These are phyloP conservation scores for Drosophila fungiperda DNA, from an alignment of 2,888 invertebrate species.

Conservation along the genomic window DNA sequence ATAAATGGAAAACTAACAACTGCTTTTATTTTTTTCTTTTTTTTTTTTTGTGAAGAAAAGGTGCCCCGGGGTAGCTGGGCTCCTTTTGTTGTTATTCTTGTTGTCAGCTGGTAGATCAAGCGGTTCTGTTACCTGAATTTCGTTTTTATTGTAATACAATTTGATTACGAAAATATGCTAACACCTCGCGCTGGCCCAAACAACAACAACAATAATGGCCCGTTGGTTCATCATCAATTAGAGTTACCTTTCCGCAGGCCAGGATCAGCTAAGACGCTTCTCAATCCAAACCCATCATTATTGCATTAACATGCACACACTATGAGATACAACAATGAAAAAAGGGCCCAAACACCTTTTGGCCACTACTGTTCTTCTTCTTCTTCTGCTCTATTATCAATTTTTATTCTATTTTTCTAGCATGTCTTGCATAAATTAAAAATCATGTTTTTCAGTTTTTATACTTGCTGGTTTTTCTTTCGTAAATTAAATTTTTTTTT, in stretches of 20 bases:
- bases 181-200: constrained; percentile 67
- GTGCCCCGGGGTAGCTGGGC: constrained; percentile 32
- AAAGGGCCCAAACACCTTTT: constrained; percentile 61
- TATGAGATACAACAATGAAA: constrained; percentile 1
- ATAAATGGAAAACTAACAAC: constrained; percentile 78
- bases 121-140: constrained; percentile 55
- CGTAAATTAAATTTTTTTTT: background rate
- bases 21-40: constrained; percentile 59
- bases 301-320: constrained; percentile 62
- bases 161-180: constrained; percentile 79
- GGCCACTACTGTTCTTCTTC: constrained; percentile 51
- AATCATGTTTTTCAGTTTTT: constrained; percentile 60
- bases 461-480: background rate
- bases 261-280: constrained; percentile 59
- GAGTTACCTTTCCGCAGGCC: constrained; percentile 77
- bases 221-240: constrained; percentile 75
- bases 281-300: constrained; percentile 60
- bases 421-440: constrained; percentile 73
- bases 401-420: constrained; percentile 22
- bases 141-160: constrained; percentile 69
- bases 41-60: constrained; percentile 27
- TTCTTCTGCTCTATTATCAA: constrained; percentile 63
- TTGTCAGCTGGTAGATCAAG: constrained; percentile 64
- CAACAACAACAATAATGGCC: constrained; percentile 51
- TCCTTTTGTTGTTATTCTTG: constrained; percentile 38